Evolutionary conservation across 2,888 invertebrate species (phyloP), one percentile per base, ranked within the genome.

Genomic region (Microctonus hyperodae): DNA sequence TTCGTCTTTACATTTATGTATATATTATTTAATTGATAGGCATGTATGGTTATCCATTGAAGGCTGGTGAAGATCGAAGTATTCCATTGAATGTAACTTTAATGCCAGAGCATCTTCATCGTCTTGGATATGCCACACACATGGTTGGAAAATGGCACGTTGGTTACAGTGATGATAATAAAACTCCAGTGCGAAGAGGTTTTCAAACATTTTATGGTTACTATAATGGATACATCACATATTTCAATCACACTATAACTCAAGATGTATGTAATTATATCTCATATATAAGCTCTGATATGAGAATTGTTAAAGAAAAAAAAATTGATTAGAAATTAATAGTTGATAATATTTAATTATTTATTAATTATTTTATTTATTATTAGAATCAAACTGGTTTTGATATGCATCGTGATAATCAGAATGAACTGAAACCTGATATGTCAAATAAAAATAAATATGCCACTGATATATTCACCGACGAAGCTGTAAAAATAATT

Each of bases 201-300:
- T 97, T 93, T 78, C 90, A 93, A 74, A 87, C 89, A 5, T 94
- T 95, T 81, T 93, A 90, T 78, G 97, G 97, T 1, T 95, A 94
- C 79, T 92, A 92, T 87, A 91, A 90, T 68, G 95, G 93, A 1
- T 90, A 88, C 72, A 89, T 93, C 66, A 93, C 94, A 79, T 97
- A 96, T 78, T 94, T 89, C 77, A 90, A 91, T 75, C 89, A 91
- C 68, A 87, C 87, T 1, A 80, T 87, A 1, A 76, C 79, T 20
- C 85, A 86, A 77, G 78, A 81, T 55, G 83, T 81, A 69, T 75
- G 82, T 71, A 28, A 28, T 28, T 3, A 28, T 5, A 4, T 3
- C 5, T 28, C 3, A 28, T 28, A 28, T 28, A 28, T 28, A 44
- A 13, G 25, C n/a, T n/a, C 10, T n/a, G n/a, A n/a, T n/a, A n/a